Conservation (phyloP, 2,888 invertebrate genomes). For the Fabriciana adippe region DNA sequence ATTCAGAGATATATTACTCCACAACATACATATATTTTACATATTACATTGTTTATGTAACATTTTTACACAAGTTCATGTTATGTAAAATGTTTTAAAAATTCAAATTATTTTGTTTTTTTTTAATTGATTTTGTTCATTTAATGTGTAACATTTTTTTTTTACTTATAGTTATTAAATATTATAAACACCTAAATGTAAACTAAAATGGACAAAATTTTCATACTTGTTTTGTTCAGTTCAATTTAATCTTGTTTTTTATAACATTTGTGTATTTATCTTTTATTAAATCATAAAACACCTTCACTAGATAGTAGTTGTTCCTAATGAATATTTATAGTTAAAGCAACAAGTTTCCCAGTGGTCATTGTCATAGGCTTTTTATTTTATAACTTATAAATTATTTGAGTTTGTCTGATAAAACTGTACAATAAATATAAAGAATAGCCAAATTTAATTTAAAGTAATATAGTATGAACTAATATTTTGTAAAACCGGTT, state of each 20-base stretch:
- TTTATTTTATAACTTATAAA: not conserved
- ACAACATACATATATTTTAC: not conserved
- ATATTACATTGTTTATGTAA: slow-evolving; percentile 12
- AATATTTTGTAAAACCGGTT: too few species aligned
- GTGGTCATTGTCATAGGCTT: not conserved
- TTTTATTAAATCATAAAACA: not conserved
- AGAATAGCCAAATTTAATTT: too few species aligned
- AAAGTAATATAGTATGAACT: too few species aligned
- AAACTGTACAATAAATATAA: not conserved
- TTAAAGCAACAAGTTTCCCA: slow-evolving; percentile 1
- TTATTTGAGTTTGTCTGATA: not conserved
- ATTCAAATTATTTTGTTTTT: too few species aligned
- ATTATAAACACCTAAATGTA: too few species aligned
- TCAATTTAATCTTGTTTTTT: too few species aligned
- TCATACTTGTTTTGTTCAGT: too few species aligned
- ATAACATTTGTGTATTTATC: too few species aligned
- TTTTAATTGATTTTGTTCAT: too few species aligned
- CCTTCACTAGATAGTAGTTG: not conserved
- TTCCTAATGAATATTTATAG: slow-evolving; percentile 8
- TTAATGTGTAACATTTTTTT: too few species aligned
- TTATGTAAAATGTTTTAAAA: not conserved
- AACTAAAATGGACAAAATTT: too few species aligned
- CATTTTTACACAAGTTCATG: not conserved
- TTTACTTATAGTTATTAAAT: too few species aligned
- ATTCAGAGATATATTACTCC: not conserved